Percentiles rank a stretch among this genome's conserved stretches.
Conservation (phyloP, 2,888 invertebrate species). For the Drosophila villosipedis region DNA sequence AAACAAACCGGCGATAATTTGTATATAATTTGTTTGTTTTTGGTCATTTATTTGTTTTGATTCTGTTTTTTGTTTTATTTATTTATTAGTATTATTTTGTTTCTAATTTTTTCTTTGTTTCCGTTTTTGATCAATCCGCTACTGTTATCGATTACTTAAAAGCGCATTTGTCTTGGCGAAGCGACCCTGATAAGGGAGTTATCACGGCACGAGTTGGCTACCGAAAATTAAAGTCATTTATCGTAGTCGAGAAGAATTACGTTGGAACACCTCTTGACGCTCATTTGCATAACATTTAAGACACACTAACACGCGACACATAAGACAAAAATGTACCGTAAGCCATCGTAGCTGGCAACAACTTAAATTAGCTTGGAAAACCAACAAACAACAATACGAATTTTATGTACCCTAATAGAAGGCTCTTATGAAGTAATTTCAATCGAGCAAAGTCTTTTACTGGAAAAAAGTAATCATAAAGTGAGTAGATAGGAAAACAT, state of each 20-base stretch:
- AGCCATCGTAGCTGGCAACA: conserved; percentile 9
- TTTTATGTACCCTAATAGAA: conserved; percentile 6
- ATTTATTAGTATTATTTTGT: conserved; percentile 22
- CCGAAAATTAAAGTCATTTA: conserved; percentile 59
- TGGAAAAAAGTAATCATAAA: neutral
- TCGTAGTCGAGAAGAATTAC: conserved; percentile 32
- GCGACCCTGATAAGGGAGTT: conserved; percentile 2
- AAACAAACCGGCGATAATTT: conserved; percentile 48
- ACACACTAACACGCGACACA: conserved; percentile 28
- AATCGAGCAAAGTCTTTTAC: neutral
- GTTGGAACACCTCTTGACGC: conserved; percentile 42
- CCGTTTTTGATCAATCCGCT: conserved; percentile 46
- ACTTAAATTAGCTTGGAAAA: neutral
- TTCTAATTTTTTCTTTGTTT: conserved; percentile 4
- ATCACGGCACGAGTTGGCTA: conserved; percentile 59
- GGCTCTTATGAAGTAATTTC: neutral
- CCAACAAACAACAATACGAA: conserved; percentile 3
- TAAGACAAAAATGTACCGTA: conserved; percentile 46
- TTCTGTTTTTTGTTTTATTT: conserved; percentile 30
- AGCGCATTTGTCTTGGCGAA: conserved; percentile 56
- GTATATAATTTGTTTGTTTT: conserved; percentile 14
- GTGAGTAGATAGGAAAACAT: too few relatives aligned
- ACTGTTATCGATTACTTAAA: conserved; percentile 62
- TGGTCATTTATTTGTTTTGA: conserved; percentile 9
- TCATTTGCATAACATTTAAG: conserved; percentile 67